Base-by-base conservation (phyloP, 2,797 vertebrate species). In the Pampus argenteus region DNA sequence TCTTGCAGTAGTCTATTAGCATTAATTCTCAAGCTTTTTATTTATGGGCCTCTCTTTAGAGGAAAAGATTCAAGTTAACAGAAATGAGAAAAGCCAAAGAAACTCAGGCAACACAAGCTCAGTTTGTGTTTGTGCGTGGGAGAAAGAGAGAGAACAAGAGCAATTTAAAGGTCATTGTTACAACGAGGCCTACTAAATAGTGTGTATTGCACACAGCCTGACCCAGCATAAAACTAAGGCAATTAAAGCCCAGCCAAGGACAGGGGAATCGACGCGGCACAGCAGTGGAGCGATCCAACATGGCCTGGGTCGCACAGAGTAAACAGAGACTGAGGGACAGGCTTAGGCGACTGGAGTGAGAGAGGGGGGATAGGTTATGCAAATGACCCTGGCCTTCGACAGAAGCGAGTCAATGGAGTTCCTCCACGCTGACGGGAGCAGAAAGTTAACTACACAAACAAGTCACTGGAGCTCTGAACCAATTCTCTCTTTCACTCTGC, bases 401-500 rank as follows among this genome's bases (percentile, higher is more conserved):
- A 84, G 79, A 86, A 84, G 76, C 55, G 72, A 91, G 88, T 92
- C 89, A 90, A 83, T 91, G 85, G 81, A 89, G 88, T 90, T 87
- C 77, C 75, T 91, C 79, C 74, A 71, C 63, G 54, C 85, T 85
- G 85, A 86, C 81, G 70, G 82, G 89, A 88, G 85, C 83, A 88
- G 89, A 90, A 91, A 91, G 86, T 90, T 90, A 92, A 90, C 89
- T 85, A 91, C 83, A 79, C 79, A 89, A 89, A 87, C 86, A 84
- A 88, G 78, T 80, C 78, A 67, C 55, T 79, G 74, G 83, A 76
- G 79, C 82, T 81, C 61, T 75, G 82, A 66, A 83, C 50, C 60
- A 36, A 49, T 79, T 83, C 34, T 57, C 72, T 66, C 25, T 54
- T 71, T 75, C 55, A 28, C 34, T 51, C 66, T 7, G 14, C 40